Conservation (phyloP, 2,113 vertebrate genomes). For the Microtus montanus region DNA sequence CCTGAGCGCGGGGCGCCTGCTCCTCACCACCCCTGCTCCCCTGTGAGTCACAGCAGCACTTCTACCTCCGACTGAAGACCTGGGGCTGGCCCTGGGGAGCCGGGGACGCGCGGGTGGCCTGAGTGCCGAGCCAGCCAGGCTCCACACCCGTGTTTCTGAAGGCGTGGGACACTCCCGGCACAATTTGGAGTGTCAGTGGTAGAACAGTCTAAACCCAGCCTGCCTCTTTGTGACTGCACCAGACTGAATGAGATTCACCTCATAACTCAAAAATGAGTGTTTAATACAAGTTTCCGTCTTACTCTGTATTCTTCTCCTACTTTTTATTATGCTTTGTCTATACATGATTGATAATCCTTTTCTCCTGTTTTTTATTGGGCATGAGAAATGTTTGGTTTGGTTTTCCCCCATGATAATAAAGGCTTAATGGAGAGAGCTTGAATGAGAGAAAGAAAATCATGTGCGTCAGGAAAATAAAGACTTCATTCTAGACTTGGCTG, state of each 20-base stretch:
- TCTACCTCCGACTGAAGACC: conserved; percentile 38
- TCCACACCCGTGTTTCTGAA: not conserved
- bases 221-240: conserved; percentile 1
- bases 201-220: not conserved
- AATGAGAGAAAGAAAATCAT: conserved; percentile 31
- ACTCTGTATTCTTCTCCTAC: not conserved
- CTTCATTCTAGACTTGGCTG: conserved; percentile 41
- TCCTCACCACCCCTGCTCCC: not conserved
- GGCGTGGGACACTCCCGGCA: conserved; percentile 36
- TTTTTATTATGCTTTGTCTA: conserved; percentile 33
- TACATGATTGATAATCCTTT: conserved; percentile 23
- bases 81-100: not conserved
- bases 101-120: not conserved
- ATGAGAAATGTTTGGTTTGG: conserved; percentile 47
- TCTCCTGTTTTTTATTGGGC: conserved; percentile 53
- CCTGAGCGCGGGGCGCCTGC: not conserved
- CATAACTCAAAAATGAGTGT: conserved; percentile 59
- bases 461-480: conserved; percentile 66
- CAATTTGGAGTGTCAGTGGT: conserved; percentile 13
- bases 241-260: conserved; percentile 48
- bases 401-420: conserved; percentile 35
- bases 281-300: conserved; percentile 52
- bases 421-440: conserved; percentile 39
- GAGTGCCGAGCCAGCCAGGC: not conserved
- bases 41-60: not conserved